Base-by-base conservation (phyloP, 2,888 invertebrate species). In the Phoronis australis region DNA sequence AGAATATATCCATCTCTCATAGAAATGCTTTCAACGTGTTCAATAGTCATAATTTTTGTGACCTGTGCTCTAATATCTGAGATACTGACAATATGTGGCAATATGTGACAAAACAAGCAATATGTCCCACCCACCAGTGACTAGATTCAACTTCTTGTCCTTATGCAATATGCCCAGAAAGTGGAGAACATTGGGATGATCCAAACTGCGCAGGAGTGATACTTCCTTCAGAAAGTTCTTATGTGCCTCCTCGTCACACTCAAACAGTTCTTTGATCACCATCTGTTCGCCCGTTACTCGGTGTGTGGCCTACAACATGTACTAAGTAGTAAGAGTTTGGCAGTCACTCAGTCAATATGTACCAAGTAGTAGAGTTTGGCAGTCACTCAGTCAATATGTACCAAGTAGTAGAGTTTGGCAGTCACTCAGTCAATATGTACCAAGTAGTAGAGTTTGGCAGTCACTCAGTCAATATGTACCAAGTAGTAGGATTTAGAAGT, bases 191-290 rank as follows among this genome's bases (percentile, higher is more conserved):
- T 94, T 92, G 24, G 87, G 85, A 78, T 95, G 94, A 64, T 87
- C 84, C 54, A 95, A 80, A 40, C 90, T 90, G 15, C 94, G 84
- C 37, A 95, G 79, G 24, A 95, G 93, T 2, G 94, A 94, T 48
- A 94, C 94, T 84, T 95, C 95, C 79, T 94, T 93, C 31, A 95
- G 81, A 73, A 95, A 95, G 79, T 90, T 92, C 65, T 87, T 86
- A 75, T 95, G 93, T 1, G 94, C 94, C 66, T 90, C 91, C 71
- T 93, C 94, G 70, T 95, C 94, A 22, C 94, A 89, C 48, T 91
- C 82, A 78, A 92, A 89, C 48, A 95, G 81, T 72, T 95, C 93
- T 70, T 95, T 95, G 38, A 95, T 83, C 61, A 95, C 94, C 93
- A 95, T 94, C 40, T 92, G 87, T 78, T 95, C 94, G 57, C 86